phyloP scores from a whole-genome alignment of 2,797 vertebrate species.

The Ceryle rudis region DNA sequence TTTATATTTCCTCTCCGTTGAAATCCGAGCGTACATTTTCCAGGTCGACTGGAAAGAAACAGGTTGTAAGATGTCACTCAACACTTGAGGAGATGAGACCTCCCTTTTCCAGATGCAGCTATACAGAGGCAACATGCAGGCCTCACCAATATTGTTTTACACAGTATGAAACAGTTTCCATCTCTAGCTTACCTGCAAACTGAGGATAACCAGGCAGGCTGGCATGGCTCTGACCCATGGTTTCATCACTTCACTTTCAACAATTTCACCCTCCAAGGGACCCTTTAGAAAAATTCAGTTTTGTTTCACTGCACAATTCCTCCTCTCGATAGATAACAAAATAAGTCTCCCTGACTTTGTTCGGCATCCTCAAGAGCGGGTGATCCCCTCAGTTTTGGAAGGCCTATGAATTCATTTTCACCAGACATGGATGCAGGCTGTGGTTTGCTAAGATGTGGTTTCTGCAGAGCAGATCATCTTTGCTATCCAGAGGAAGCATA shows the following conservation, averaged over 20 bases:
- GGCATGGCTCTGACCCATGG: not conserved
- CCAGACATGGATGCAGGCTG: not conserved
- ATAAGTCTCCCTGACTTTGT: not conserved
- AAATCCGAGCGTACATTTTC: constrained; percentile 63
- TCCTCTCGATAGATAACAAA: not conserved
- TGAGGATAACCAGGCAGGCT: not conserved
- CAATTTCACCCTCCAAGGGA: not conserved
- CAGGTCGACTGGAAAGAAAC: constrained; percentile 59
- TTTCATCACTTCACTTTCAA: not conserved
- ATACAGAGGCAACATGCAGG: not conserved
- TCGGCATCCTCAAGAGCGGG: not conserved
- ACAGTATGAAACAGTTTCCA: not conserved
- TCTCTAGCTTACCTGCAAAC: not conserved
- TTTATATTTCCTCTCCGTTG: constrained; percentile 72
- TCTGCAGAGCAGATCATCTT: not conserved
- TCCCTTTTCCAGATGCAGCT: constrained; percentile 52
- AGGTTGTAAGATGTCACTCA: constrained; percentile 62
- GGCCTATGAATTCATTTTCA: not conserved
- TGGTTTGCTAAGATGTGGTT: not conserved
- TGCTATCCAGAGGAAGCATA: not conserved
- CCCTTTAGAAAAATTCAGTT: not conserved
- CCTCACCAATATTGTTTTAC: not conserved
- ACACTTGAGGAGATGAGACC: not conserved
- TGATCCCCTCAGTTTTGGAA: not conserved
- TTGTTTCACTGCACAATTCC: not conserved